Base-by-base conservation (phyloP, 2,797 vertebrate species). In the Leptatherina wallacei region DNA sequence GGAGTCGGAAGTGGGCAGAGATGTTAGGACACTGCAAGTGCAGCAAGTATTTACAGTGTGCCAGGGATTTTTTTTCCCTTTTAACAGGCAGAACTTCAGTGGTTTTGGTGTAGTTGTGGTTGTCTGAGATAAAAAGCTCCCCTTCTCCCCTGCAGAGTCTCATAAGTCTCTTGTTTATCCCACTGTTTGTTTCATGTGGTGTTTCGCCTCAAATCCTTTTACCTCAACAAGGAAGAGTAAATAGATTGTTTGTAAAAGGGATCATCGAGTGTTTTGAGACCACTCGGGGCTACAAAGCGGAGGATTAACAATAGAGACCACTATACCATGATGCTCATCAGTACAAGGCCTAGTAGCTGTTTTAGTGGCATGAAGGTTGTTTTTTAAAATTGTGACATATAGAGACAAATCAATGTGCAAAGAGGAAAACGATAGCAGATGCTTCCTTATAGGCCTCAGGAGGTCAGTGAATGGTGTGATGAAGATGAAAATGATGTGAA, bases 101-200 rank as follows among this genome's bases (percentile, higher is more conserved):
- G 85, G 75, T 83, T 88, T 85, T 49, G 64, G 62, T 57, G 66
- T 57, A 30, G 44, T 63, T 88, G 80, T 20, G 61, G 81, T 77
- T 38, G 68, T 68, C 24, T 3, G 58, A 75, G 61, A 69, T 4
- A 77, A 71, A 81, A 73, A 44, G 30, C n/a, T 40, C 60, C 56
- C 54, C 8, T 38, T 59, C 56, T 71, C 71, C 44, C 77, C 80
- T 66, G 49, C 56, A 38, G 74, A 84, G 83, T 58, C 64, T 82
- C 72, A 49, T 47, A 65, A 78, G 76, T 61, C 35, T 40, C 82
- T 27, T 81, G 77, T 91, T 91, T 88, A 80, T 71, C 56, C 67
- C 16, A 35, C 52, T 64, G 35, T 16, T 62, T 66, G 75, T 90
- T 88, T 90, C 67, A 87, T 91, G 89, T 89, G 86, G 89, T 52